phyloP scores from a whole-genome alignment of 2,113 vertebrate genomes.

The human (Homo sapiens) region DNA sequence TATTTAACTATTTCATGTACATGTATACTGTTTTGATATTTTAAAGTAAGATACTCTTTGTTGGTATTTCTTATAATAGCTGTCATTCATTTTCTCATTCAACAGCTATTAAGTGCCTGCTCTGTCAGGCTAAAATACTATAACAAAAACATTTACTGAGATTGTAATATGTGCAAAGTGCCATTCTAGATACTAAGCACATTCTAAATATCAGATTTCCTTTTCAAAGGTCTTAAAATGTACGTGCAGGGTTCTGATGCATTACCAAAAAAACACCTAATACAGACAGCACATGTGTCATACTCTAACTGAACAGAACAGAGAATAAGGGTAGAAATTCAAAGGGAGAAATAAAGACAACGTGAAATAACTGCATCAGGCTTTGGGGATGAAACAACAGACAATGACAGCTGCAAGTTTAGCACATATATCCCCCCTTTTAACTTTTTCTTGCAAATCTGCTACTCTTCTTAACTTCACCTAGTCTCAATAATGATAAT shows the following conservation, averaged over 20 bases:
- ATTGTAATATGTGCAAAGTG: not conserved
- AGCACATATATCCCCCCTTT: not conserved
- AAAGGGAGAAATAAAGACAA: not conserved
- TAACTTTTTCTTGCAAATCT: slow-evolving; percentile 35
- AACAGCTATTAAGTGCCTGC: not conserved
- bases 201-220: not conserved
- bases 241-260: not conserved
- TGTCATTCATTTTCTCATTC: not conserved
- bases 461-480: not conserved
- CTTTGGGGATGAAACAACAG: not conserved
- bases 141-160: slow-evolving; percentile 31
- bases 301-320: not conserved
- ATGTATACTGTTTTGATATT: not conserved
- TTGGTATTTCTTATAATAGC: not conserved
- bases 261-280: not conserved
- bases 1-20: not conserved
- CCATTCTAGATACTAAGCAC: not conserved
- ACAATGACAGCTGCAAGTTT: not conserved
- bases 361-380: not conserved
- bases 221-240: slow-evolving; percentile 26
- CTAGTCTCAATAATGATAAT: not conserved
- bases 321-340: not conserved
- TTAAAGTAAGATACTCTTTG: slow-evolving; percentile 9
- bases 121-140: slow-evolving; percentile 14
- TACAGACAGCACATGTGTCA: not conserved